Conservation (phyloP, 2,888 invertebrate species). For the Polietes domitor region DNA sequence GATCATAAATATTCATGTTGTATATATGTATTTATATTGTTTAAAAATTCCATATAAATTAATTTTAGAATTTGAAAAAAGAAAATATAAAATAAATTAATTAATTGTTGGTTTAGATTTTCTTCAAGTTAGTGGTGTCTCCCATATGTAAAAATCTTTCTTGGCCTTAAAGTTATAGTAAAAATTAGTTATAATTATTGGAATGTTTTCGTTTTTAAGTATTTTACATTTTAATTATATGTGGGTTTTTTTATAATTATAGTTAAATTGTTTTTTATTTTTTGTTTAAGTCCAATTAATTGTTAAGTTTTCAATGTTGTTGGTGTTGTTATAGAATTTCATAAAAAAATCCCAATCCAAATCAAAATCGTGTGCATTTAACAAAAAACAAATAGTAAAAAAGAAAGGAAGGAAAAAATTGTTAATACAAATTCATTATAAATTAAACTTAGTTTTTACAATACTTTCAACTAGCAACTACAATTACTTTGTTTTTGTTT, state of each 20-base stretch:
- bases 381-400: slow-evolving; percentile 24
- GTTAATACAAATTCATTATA: slow-evolving; percentile 31
- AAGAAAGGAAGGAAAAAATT: slow-evolving; percentile 34
- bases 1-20: slow-evolving; percentile 27
- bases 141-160: slow-evolving; percentile 73
- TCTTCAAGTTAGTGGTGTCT: slow-evolving; percentile 68
- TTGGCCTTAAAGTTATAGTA: slow-evolving; percentile 70
- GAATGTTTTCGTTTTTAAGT: slow-evolving; percentile 65
- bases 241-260: slow-evolving; percentile 4
- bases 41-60: not conserved
- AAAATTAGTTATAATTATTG: slow-evolving; percentile 60
- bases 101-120: slow-evolving; percentile 49
- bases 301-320: slow-evolving; percentile 33
- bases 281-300: not conserved
- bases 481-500: slow-evolving; percentile 13
- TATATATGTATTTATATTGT: not conserved
- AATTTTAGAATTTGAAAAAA: slow-evolving; percentile 9
- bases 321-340: slow-evolving; percentile 57
- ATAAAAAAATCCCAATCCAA: slow-evolving; percentile 31
- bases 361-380: slow-evolving; percentile 50
- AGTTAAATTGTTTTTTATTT: slow-evolving; percentile 37
- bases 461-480: not conserved
- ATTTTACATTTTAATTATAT: slow-evolving; percentile 44
- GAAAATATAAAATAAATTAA: slow-evolving; percentile 33
- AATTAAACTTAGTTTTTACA: slow-evolving; percentile 8